Evolutionary conservation across 2,888 invertebrate species (phyloP).

Genomic region (Dichetophora obliterata): DNA sequence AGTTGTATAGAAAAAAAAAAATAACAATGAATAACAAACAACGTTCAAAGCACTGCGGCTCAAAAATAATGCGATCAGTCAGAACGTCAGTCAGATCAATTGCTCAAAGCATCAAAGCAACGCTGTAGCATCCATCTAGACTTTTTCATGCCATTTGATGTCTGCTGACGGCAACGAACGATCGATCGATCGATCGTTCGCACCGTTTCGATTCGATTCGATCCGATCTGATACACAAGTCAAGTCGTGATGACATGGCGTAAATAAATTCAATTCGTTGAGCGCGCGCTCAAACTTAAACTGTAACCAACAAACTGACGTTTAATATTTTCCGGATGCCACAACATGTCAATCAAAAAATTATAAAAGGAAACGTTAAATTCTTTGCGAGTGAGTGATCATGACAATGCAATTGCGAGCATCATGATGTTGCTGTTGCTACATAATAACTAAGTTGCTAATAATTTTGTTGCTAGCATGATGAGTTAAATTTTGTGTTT

Average conservation of each 20-base stretch:
- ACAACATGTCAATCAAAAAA: slow-evolving; percentile 66
- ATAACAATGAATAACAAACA: background rate
- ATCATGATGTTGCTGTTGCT: background rate
- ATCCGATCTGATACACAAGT: slow-evolving; percentile 26
- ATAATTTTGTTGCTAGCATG: slow-evolving; percentile 2
- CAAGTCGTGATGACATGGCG: slow-evolving; percentile 53
- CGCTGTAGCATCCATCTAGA: background rate
- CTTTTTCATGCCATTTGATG: background rate
- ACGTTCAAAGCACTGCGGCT: background rate
- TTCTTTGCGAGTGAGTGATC: background rate
- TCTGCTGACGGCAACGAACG: background rate
- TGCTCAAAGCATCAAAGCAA: background rate
- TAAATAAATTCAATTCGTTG: slow-evolving; percentile 58
- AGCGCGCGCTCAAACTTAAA: slow-evolving; percentile 38
- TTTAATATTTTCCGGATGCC: slow-evolving; percentile 62
- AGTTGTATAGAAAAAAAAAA: background rate
- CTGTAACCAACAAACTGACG: slow-evolving; percentile 36
- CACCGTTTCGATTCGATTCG: background rate
- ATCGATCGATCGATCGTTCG: background rate
- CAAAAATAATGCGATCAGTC: background rate
- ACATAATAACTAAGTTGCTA: too few species aligned
- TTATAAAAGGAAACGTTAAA: background rate
- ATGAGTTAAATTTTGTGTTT: slow-evolving; percentile 1
- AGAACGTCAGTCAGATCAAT: background rate
- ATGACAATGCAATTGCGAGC: background rate